These are phyloP conservation scores for Okamejei kenojei DNA, from an alignment of 2,797 vertebrate species.

Conservation along the genomic window DNA sequence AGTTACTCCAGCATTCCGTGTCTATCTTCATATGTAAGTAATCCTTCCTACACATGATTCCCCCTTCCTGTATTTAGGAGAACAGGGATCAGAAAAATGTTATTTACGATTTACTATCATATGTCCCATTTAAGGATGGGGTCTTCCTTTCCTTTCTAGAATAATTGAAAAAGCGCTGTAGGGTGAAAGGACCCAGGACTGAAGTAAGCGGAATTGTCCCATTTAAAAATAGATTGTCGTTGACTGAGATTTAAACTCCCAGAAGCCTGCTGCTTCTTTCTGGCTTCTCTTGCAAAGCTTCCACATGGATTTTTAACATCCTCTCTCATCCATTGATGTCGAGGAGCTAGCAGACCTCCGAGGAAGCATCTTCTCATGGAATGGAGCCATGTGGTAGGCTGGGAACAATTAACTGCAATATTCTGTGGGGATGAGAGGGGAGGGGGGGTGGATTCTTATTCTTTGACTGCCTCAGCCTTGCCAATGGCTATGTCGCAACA, in stretches of 20 bases:
- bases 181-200: neutral
- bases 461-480: constrained; percentile 48
- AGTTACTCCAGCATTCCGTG: no score
- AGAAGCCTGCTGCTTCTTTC: neutral
- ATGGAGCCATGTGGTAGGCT: constrained; percentile 51
- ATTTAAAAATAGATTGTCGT: no score
- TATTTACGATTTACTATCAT: neutral
- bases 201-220: no score
- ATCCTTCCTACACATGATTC: neutral
- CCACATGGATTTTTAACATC: constrained; percentile 5
- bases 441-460: constrained; percentile 43
- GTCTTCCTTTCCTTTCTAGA: neutral
- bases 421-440: constrained; percentile 28
- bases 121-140: neutral
- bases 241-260: neutral
- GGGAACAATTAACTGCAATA: constrained; percentile 60
- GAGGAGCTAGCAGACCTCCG: constrained; percentile 17
- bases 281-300: neutral
- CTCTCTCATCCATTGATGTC: neutral
- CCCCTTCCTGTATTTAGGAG: no score
- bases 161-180: neutral
- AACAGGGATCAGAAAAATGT: neutral
- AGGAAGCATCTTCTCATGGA: constrained; percentile 53
- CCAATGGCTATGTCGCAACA: constrained; percentile 31
- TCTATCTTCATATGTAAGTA: no score